phyloP scores from a whole-genome alignment of 2,797 vertebrate species.

The Pitangus sulphuratus region DNA sequence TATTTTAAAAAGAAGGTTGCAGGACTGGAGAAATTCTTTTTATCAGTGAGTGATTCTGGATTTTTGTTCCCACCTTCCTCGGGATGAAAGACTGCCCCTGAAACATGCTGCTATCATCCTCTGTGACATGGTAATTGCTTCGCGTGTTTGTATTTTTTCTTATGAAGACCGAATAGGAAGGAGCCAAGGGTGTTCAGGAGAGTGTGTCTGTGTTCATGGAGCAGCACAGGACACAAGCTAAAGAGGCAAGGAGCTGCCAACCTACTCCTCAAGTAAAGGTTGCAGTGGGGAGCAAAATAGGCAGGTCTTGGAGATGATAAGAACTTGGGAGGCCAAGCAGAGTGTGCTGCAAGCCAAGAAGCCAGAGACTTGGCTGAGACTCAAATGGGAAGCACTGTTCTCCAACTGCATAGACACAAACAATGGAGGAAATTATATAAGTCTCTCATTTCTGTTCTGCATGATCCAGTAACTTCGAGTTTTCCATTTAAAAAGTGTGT shows the following conservation, averaged over 20 bases:
- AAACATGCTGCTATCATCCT: background rate
- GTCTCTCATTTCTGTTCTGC: background rate
- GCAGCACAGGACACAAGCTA: background rate
- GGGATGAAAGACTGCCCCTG: background rate
- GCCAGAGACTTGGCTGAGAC: background rate
- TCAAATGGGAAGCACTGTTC: background rate
- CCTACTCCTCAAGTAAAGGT: background rate
- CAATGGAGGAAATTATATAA: background rate
- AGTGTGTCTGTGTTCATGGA: background rate
- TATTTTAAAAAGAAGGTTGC: background rate
- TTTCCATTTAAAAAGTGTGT: background rate
- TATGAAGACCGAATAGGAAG: background rate
- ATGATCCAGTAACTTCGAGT: background rate
- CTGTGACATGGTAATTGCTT: background rate
- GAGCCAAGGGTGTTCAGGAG: background rate
- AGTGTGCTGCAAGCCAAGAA: background rate
- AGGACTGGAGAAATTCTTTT: background rate
- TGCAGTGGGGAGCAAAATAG: background rate
- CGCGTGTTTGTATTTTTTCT: background rate
- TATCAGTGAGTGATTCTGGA: background rate
- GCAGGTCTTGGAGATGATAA: accelerated
- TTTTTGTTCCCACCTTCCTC: background rate
- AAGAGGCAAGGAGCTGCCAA: background rate
- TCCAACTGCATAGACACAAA: background rate
- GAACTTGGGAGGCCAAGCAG: background rate